Percentiles rank a stretch among this genome's conserved stretches.
Evolutionary conservation across 2,113 vertebrate genomes (phyloP).

Genomic region (Rhegmatorhina hoffmannsi): DNA sequence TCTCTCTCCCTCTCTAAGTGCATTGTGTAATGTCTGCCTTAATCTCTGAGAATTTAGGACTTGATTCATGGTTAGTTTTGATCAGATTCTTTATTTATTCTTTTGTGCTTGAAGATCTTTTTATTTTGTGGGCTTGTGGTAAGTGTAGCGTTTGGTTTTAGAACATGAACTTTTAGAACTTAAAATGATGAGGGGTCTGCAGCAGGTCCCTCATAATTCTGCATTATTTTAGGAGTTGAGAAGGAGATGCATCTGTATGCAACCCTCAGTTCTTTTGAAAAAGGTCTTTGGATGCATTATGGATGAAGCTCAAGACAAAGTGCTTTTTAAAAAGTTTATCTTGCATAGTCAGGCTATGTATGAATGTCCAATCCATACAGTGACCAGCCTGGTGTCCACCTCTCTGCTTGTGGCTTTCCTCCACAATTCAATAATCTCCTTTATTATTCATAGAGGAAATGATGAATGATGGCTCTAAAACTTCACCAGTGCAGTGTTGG

Average conservation of each 20-base stretch:
- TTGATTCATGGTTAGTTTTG: background rate
- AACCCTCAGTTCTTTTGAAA: background rate
- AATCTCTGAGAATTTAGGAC: background rate
- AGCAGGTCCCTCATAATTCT: background rate
- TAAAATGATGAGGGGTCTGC: background rate
- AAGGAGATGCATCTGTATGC: background rate
- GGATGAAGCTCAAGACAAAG: constrained; percentile 32
- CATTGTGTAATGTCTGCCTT: background rate
- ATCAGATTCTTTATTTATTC: background rate
- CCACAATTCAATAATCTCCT: background rate
- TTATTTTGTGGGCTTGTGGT: background rate
- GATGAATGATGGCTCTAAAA: background rate
- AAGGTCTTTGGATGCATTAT: constrained; percentile 46
- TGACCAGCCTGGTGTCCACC: background rate
- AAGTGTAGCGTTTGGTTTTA: background rate
- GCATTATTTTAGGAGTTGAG: background rate
- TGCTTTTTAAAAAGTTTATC: constrained; percentile 30
- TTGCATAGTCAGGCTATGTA: background rate
- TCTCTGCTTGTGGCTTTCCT: constrained; percentile 3
- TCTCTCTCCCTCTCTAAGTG: background rate
- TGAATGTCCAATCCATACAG: background rate
- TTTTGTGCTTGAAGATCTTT: background rate
- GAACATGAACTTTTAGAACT: background rate
- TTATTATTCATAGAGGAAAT: background rate
- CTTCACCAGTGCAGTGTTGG: rapidly evolving